Evolutionary conservation across 2,113 vertebrate genomes (phyloP).

Genomic region (Tiliqua scincoides): DNA sequence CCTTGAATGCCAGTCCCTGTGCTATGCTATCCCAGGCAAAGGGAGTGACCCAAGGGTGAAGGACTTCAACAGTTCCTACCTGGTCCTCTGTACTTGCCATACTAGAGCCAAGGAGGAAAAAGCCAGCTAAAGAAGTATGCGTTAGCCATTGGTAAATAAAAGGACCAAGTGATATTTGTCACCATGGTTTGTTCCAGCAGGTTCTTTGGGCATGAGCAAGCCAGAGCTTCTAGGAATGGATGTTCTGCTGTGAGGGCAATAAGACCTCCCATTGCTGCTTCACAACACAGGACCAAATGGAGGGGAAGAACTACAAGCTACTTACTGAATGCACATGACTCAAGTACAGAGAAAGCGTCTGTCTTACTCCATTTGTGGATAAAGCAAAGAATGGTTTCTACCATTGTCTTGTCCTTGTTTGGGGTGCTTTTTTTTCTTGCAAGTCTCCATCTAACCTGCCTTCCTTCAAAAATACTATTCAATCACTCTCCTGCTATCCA

Average conservation of each 20-base stretch:
- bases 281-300: conserved; percentile 17
- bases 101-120: neutral
- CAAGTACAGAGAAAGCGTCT: conserved; percentile 5
- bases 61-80: neutral
- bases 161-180: neutral
- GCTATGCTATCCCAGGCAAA: neutral
- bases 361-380: conserved; percentile 30
- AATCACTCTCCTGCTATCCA: conserved; percentile 50
- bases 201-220: neutral
- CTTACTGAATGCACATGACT: conserved; percentile 6
- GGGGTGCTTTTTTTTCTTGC: neutral
- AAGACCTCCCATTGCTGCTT: neutral
- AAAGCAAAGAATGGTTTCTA: conserved; percentile 50
- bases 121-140: neutral
- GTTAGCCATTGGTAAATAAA: neutral
- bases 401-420: conserved; percentile 53
- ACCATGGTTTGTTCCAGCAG: neutral
- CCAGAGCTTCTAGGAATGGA: no score
- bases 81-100: neutral
- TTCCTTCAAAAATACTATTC: conserved; percentile 22
- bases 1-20: neutral
- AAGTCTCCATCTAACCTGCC: neutral
- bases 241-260: neutral
- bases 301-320: conserved; percentile 36
- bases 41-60: neutral